Percentiles rank a stretch among this genome's conserved stretches.
These are phyloP conservation scores for Pluvialis apricaria DNA, from an alignment of 2,113 vertebrate genomes.

Conservation along the genomic window DNA sequence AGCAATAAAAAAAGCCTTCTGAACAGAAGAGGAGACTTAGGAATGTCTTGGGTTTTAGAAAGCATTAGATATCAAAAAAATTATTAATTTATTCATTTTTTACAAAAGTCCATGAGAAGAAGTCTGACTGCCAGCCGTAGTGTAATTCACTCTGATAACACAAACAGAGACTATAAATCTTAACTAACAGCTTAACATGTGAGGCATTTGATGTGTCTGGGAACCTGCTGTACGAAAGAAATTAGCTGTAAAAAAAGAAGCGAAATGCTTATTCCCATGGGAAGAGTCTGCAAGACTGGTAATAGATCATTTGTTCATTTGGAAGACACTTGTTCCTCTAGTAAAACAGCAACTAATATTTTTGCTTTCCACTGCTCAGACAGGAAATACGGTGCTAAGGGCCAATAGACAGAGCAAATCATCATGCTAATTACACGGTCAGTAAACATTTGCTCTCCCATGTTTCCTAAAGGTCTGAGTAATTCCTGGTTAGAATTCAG, in stretches of 20 bases:
- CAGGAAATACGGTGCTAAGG: slow-evolving; percentile 87
- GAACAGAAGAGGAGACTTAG: not conserved
- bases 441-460: slow-evolving; percentile 87
- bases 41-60: slow-evolving; percentile 7
- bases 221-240: slow-evolving; percentile 84
- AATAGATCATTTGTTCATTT: slow-evolving; percentile 79
- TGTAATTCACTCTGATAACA: slow-evolving; percentile 75
- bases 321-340: slow-evolving; percentile 82
- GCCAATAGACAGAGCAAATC: slow-evolving; percentile 86
- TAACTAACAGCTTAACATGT: slow-evolving; percentile 66
- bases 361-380: slow-evolving; percentile 76
- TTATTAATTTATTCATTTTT: slow-evolving; percentile 14
- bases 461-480: slow-evolving; percentile 78
- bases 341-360: slow-evolving; percentile 79
- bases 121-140: slow-evolving; percentile 63
- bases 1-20: not conserved
- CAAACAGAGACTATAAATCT: slow-evolving; percentile 77
- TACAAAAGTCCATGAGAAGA: slow-evolving; percentile 66
- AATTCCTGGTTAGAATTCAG: slow-evolving; percentile 75
- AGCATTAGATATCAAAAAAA: slow-evolving; percentile 1
- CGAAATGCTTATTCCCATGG: slow-evolving; percentile 79
- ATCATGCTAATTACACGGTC: slow-evolving; percentile 94
- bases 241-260: slow-evolving; percentile 77
- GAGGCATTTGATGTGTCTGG: slow-evolving; percentile 81
- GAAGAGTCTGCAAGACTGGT: slow-evolving; percentile 67